phyloP scores from a whole-genome alignment of 2,888 invertebrate species.

The Gnatocerus cornutus region DNA sequence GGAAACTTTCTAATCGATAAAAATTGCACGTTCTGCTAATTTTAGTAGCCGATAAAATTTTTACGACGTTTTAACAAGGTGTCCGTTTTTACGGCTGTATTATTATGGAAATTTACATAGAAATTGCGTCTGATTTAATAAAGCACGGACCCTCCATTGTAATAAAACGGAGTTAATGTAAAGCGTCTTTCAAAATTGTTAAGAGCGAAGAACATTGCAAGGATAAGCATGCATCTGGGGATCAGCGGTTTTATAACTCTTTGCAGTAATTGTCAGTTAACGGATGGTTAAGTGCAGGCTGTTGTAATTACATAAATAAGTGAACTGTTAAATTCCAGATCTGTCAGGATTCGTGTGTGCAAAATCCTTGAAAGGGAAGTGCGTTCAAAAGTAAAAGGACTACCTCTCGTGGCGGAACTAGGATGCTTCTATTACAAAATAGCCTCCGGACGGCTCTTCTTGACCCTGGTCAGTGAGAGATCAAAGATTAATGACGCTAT shows the following conservation, averaged over 20 bases:
- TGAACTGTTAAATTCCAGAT: conserved; percentile 54
- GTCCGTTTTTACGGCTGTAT: conserved; percentile 31
- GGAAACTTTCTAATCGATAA: conserved; percentile 13
- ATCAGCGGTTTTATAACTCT: conserved; percentile 21
- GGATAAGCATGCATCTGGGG: conserved; percentile 28
- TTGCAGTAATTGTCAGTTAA: conserved; percentile 49
- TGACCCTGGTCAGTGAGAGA: conserved; percentile 50
- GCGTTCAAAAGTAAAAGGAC: conserved; percentile 51
- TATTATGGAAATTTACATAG: conserved; percentile 14
- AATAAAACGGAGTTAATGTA: conserved; percentile 1
- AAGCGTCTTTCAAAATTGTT: no score
- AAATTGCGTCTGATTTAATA: conserved; percentile 16
- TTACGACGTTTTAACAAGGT: conserved; percentile 30
- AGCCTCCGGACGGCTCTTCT: conserved; percentile 35
- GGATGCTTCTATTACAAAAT: conserved; percentile 46
- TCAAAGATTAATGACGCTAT: conserved; percentile 47
- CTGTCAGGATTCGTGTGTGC: conserved; percentile 51
- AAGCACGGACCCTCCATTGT: neutral
- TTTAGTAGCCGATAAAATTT: conserved; percentile 14
- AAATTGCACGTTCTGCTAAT: conserved; percentile 8
- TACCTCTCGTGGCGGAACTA: conserved; percentile 38
- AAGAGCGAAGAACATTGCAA: conserved; percentile 19
- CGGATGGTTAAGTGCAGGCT: conserved; percentile 52
- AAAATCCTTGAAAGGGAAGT: conserved; percentile 49
- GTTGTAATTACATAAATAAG: conserved; percentile 52